Evolutionary conservation across 1,140 invertebrate species (phyloP), one percentile per base, ranked within the genome.

Genomic region (Bombus sylvicola): DNA sequence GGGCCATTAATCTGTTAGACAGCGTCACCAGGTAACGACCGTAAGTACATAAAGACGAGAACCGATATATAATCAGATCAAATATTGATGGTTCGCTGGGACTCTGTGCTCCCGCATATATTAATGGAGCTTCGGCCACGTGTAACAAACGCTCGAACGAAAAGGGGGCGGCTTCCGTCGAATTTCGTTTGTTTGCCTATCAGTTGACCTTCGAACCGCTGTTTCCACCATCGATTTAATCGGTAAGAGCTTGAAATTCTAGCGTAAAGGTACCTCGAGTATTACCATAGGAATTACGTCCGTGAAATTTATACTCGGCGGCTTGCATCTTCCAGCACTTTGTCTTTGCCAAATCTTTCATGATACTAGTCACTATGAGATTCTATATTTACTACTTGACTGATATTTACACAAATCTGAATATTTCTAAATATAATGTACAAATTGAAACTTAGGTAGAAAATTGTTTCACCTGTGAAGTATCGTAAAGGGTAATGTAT

Each of bases 51-150:
- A 39, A 76, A 76, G 74, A 59, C 34, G 25, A 59, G 34, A 34
- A 76, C 34, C 53, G 47, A 59, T 59, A n/a, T 59, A 57, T 76
- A 59, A 76, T 76, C 74, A 39, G 53, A 37, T 76, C 74, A 76
- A 76, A 76, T 76, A 76, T 76, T 76, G 74, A 53, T 59, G 74
- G 74, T 10, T 39, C 74, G 53, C 37, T 53, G 74, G 18, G 53
- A n/a, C 25, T 28, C 47, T 4, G 4, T 59, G 47, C 12, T 39
- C 34, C 25, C 34, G 53, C 53, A 76, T 76, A 76, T 59, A 76
- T 77, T 77, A 62, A 77, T 62, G 34, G 59, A 77, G 34, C 28
- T n/a, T n/a, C n/a, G 53, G 37, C 28, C 74, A 34, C 31, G 43
- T 68, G 78, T 53, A 80, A 69, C 62, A 13, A 15, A 34, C 15